A percentile compares a stretch with the other conserved stretches of the same genome.
These are phyloP conservation scores for Iguana delicatissima DNA, from an alignment of 2,797 vertebrate genomes.

Conservation along the genomic window DNA sequence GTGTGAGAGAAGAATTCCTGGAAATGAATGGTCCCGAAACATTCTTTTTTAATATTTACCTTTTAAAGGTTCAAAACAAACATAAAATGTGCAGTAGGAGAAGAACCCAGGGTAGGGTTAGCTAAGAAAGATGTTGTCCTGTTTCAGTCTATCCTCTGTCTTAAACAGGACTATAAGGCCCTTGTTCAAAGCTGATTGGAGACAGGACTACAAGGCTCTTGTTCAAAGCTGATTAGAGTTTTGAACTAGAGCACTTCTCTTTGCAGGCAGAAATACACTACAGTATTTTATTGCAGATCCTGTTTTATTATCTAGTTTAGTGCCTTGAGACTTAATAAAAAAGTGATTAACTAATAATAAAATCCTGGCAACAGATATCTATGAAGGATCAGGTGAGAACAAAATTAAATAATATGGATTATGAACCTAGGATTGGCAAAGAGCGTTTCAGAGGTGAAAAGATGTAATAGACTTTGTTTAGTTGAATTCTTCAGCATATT, in stretches of 20 bases:
- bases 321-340: not conserved
- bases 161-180: no score
- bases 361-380: not conserved
- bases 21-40: not conserved
- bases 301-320: not conserved
- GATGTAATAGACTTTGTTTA: not conserved
- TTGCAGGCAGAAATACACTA: not conserved
- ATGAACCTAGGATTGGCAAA: conserved; percentile 21
- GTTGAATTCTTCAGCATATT: not conserved
- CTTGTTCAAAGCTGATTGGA: no score
- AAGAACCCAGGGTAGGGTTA: not conserved
- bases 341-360: not conserved
- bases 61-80: not conserved
- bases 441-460: conserved; percentile 1
- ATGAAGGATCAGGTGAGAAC: not conserved
- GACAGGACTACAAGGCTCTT: no score
- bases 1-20: not conserved
- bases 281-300: not conserved
- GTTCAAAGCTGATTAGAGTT: no score
- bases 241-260: not conserved
- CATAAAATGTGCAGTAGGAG: not conserved
- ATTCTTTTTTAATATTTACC: not conserved
- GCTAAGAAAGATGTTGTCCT: not conserved
- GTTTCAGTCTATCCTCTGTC: not conserved
- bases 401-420: not conserved